These are phyloP conservation scores for Fissipunctia ypsillon DNA, from an alignment of 2,888 invertebrate species.

Conservation along the genomic window DNA sequence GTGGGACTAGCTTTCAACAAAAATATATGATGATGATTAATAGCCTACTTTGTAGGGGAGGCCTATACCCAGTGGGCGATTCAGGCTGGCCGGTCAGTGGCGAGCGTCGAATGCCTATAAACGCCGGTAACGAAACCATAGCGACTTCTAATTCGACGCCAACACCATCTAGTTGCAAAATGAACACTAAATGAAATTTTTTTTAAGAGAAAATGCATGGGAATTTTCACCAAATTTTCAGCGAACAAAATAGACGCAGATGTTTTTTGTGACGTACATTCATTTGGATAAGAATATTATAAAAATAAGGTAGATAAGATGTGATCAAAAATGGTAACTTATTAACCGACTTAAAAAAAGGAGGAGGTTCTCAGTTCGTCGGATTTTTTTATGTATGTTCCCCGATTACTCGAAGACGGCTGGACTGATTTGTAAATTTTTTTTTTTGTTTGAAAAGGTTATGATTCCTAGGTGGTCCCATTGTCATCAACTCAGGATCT, in stretches of 20 bases:
- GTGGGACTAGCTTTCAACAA: conserved; percentile 37
- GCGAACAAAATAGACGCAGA: neutral
- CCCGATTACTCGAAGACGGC: too few species aligned
- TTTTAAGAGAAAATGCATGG: neutral
- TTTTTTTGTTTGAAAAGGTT: too few species aligned
- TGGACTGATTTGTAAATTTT: too few species aligned
- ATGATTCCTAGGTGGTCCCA: too few species aligned
- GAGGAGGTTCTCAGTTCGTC: too few species aligned
- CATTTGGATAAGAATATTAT: neutral
- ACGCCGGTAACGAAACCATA: conserved; percentile 56
- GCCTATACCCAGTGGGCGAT: conserved; percentile 46
- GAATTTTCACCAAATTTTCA: neutral
- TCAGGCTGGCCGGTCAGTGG: neutral
- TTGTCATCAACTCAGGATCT: too few species aligned
- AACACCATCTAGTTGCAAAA: conserved; percentile 50
- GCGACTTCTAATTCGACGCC: conserved; percentile 51
- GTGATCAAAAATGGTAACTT: neutral
- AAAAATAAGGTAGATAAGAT: too few species aligned
- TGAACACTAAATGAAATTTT: conserved; percentile 24
- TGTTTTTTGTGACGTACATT: neutral
- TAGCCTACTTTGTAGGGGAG: conserved; percentile 36
- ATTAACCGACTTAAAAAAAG: too few species aligned
- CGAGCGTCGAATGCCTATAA: conserved; percentile 10
- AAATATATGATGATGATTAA: conserved; percentile 50
- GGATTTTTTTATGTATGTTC: too few species aligned